These are phyloP conservation scores for Pseudococcus longispinus DNA, from an alignment of 2,888 invertebrate genomes.

Conservation along the genomic window DNA sequence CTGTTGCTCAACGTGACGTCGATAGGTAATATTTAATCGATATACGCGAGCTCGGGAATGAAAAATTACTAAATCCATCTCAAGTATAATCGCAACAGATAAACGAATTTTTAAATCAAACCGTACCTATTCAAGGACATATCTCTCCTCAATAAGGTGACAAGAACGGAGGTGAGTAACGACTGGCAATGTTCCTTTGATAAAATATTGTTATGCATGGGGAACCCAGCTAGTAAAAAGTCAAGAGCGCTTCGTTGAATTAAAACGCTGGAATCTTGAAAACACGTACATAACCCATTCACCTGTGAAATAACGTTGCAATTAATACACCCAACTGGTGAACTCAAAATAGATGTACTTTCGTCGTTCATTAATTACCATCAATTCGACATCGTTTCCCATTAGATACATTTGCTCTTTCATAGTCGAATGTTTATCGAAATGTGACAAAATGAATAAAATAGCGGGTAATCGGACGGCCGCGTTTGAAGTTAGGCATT, in stretches of 20 bases:
- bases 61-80: not conserved
- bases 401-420: constrained; percentile 83
- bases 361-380: constrained; percentile 67
- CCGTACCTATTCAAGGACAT: constrained; percentile 83
- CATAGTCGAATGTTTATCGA: constrained; percentile 78
- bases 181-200: constrained; percentile 73
- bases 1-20: constrained; percentile 4
- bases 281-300: constrained; percentile 77
- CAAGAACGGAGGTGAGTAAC: constrained; percentile 76
- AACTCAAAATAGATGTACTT: not conserved
- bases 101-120: constrained; percentile 29
- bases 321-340: not conserved
- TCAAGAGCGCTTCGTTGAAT: constrained; percentile 87
- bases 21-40: not conserved
- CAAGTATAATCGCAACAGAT: not conserved
- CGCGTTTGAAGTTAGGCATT: constrained; percentile 81
- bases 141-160: constrained; percentile 80
- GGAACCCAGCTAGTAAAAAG: constrained; percentile 81
- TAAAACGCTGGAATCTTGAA: constrained; percentile 80
- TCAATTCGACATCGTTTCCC: constrained; percentile 82
- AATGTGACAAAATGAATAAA: constrained; percentile 79
- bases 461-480: constrained; percentile 82
- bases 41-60: not conserved
- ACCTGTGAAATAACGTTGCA: constrained; percentile 66
- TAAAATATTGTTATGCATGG: constrained; percentile 80